Base-by-base conservation (phyloP, 2,888 invertebrate genomes). In the Chaetogeoica ovagalla region DNA sequence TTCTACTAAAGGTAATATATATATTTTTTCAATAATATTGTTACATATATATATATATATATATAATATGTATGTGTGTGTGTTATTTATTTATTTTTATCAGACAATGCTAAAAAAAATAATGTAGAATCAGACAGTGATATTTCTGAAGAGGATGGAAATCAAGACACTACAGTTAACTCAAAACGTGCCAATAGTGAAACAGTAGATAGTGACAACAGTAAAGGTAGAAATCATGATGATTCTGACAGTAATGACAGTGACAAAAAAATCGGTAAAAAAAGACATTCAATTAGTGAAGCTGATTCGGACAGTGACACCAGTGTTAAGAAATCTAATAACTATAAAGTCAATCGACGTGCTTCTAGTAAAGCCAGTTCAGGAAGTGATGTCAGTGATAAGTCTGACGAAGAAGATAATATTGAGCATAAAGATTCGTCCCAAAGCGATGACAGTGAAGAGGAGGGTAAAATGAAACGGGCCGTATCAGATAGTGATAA, bases 321-420 rank as follows among this genome's bases (percentile, higher is more conserved):
- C 21, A 79, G 79, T 65, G 15, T 65, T 55, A 77, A 77, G 21
- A 70, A 71, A 23, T 17, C 52, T 1, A 39, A 19, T 1, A 63
- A 9, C 21, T 52, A 17, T 19, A 77, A 77, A 21, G 37, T 11
- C 30, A 13, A 13, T 39, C 65, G 23, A 19, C 65, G 39, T 57
- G 8, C n/a, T 63, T 8, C n/a, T 15, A 74, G 15, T 52, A 63
- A 74, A 74, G 55, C 15, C 21, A 79, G 79, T 71, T 79, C 70
- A n/a, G 71, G 63, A 79, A 79, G 62, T 70, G 79, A 79, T 30
- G 79, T 63, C 9, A 79, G 79, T 55, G 70, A 63, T 48, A 79
- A 79, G 37, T 79, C 79, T 39, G 79, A 79, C 4, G 79, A 77
- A 5, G 77, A 37, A 6, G 69, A 37, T 39, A 66, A 43, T 17